A percentile compares a stretch with the other conserved stretches of the same genome.
These are phyloP conservation scores for Rhysida immarginata DNA, from an alignment of 1,140 invertebrate species.

Conservation along the genomic window DNA sequence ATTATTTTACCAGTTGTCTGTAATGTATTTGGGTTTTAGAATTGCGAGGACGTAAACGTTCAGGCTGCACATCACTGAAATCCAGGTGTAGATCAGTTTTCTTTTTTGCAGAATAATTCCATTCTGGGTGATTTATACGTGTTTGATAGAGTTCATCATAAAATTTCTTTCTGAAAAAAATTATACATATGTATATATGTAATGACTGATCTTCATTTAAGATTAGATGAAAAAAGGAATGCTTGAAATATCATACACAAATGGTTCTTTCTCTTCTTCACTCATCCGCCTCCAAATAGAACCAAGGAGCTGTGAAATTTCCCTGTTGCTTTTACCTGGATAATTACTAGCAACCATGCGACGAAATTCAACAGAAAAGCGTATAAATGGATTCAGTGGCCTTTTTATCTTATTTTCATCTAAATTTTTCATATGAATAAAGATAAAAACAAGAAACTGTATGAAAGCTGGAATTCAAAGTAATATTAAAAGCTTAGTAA, in stretches of 20 bases:
- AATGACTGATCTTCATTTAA: no score
- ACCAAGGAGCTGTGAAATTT: conserved; percentile 1
- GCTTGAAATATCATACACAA: no score
- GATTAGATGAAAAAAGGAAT: no score
- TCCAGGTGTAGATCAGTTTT: background rate
- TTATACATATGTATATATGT: no score
- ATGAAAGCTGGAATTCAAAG: no score
- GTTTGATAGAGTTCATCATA: background rate
- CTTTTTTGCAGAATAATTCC: background rate
- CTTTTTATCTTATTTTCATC: no score
- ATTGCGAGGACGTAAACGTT: background rate
- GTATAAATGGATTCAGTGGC: conserved; percentile 1
- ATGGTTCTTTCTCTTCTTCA: conserved; percentile 4
- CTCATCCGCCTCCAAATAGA: conserved; percentile 2
- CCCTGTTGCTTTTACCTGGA: background rate
- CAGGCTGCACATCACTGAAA: background rate
- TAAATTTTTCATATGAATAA: no score
- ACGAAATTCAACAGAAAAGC: conserved; percentile 4
- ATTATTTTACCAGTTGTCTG: no score
- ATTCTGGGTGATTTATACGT: background rate
- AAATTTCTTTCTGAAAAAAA: background rate
- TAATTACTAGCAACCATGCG: background rate
- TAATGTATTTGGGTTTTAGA: no score
- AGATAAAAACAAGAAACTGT: no score
- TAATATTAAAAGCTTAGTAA: no score